A percentile compares a stretch with the other conserved stretches of the same genome.
These are phyloP conservation scores for Gerris lacustris DNA, from an alignment of 2,888 invertebrate species.

Conservation along the genomic window DNA sequence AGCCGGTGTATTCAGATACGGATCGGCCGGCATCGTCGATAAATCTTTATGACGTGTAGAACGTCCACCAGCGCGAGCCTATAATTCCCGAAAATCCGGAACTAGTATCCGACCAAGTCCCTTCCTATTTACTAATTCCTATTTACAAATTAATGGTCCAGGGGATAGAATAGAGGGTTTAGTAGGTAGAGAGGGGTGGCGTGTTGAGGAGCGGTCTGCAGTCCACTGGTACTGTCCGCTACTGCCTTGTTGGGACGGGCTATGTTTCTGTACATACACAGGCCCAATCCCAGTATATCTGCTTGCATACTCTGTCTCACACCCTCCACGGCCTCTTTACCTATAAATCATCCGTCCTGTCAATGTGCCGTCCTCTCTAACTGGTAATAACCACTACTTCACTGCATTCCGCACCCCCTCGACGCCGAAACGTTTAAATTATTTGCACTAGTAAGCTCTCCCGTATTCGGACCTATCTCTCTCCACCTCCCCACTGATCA, in stretches of 20 bases:
- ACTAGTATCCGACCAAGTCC: neutral
- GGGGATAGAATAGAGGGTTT: neutral
- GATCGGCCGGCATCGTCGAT: neutral
- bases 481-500: neutral
- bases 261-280: too few species aligned
- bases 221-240: too few species aligned
- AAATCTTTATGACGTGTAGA: slow-evolving; percentile 1
- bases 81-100: slow-evolving; percentile 1
- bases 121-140: slow-evolving; percentile 3
- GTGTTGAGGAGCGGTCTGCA: neutral
- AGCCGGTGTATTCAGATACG: neutral
- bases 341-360: neutral
- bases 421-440: neutral
- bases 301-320: neutral
- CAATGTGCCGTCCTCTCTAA: neutral
- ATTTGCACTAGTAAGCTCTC: neutral
- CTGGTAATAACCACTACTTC: neutral
- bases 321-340: neutral
- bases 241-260: too few species aligned
- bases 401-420: neutral
- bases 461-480: neutral
- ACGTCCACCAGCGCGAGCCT: neutral
- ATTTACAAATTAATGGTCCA: slow-evolving; percentile 5
- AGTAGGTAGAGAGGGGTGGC: neutral
- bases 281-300: too few species aligned